phyloP scores from a whole-genome alignment of 2,888 invertebrate species.

The Euplexia lucipara region DNA sequence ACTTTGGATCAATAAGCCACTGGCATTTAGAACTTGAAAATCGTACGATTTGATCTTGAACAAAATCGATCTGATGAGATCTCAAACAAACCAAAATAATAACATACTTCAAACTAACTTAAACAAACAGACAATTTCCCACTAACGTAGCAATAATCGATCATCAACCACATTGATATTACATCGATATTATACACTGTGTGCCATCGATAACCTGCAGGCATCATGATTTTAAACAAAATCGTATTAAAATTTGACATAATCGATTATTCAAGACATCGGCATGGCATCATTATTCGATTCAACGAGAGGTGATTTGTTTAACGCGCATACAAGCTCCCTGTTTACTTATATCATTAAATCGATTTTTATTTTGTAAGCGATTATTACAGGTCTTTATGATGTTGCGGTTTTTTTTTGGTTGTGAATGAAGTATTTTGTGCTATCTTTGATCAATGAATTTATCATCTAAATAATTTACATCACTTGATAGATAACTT shows the following conservation, averaged over 20 bases:
- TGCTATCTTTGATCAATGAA: slow-evolving; percentile 12
- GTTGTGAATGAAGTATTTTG: slow-evolving; percentile 34
- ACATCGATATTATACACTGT: slow-evolving; percentile 61
- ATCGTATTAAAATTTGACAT: slow-evolving; percentile 74
- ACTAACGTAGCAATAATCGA: slow-evolving; percentile 54
- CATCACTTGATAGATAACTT: too few relatives aligned
- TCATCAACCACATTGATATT: slow-evolving; percentile 55
- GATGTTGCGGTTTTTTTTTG: slow-evolving; percentile 38
- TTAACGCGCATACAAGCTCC: slow-evolving; percentile 68
- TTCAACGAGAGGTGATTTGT: slow-evolving; percentile 72
- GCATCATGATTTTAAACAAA: slow-evolving; percentile 67
- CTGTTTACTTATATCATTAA: slow-evolving; percentile 78
- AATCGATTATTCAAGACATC: slow-evolving; percentile 70
- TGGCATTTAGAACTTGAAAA: too few relatives aligned
- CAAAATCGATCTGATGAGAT: too few relatives aligned
- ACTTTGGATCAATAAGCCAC: too few relatives aligned
- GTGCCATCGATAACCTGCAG: slow-evolving; percentile 52
- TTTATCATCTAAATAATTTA: neutral
- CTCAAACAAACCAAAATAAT: slow-evolving; percentile 22
- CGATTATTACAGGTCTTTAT: slow-evolving; percentile 64
- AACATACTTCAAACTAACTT: slow-evolving; percentile 9
- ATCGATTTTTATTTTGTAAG: slow-evolving; percentile 74
- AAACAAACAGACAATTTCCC: slow-evolving; percentile 48
- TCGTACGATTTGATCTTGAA: too few relatives aligned
- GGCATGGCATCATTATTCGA: slow-evolving; percentile 68